Conservation (phyloP, 2,113 vertebrate genomes). For the Marmota flaviventris region DNA sequence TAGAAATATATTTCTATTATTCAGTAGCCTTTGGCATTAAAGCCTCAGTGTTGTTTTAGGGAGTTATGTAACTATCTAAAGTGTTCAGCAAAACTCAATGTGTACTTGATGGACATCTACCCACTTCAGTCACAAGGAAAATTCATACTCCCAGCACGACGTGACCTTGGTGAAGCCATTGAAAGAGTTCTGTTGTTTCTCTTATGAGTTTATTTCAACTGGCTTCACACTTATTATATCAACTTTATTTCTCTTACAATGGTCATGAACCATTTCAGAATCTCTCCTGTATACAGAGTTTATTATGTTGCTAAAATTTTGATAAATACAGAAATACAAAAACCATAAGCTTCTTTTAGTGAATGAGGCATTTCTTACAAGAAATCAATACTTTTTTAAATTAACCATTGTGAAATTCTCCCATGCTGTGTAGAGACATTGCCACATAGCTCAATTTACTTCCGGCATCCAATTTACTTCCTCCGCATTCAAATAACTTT, state of each 20-base stretch:
- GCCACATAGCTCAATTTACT: conserved; percentile 16
- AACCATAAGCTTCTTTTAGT: not conserved
- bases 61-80: not conserved
- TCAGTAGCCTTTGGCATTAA: not conserved
- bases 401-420: conserved; percentile 24
- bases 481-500: not conserved
- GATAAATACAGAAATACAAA: not conserved
- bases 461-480: not conserved
- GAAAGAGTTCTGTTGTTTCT: conserved; percentile 1
- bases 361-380: not conserved
- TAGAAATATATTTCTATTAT: conserved; percentile 24
- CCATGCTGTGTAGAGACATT: not conserved
- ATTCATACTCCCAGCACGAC: conserved; percentile 5
- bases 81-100: not conserved
- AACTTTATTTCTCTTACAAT: not conserved
- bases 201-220: conserved; percentile 33
- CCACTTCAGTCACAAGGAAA: conserved; percentile 17
- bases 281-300: not conserved
- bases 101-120: conserved; percentile 20
- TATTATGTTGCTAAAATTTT: not conserved
- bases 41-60: conserved; percentile 32
- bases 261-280: conserved; percentile 34
- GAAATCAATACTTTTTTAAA: not conserved
- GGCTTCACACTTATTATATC: conserved; percentile 65
- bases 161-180: not conserved